Evolutionary conservation across 2,797 vertebrate species (phyloP).

Genomic region (Anguilla anguilla): DNA sequence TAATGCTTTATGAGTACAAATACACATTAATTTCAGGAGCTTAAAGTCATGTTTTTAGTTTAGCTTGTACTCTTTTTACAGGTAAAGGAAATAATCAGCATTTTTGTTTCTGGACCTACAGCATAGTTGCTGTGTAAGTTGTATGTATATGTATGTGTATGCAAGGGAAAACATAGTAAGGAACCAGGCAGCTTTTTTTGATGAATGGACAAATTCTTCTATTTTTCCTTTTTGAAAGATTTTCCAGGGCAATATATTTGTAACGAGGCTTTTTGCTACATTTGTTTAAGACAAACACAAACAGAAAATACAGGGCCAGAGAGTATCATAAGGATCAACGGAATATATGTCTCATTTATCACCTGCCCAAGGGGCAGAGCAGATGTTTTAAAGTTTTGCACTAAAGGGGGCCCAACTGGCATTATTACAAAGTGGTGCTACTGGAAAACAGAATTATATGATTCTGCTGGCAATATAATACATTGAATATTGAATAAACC

Average conservation of each 20-base stretch:
- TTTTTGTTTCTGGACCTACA: too few species aligned
- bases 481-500: background rate
- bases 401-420: constrained; percentile 10
- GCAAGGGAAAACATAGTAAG: background rate
- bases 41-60: too few species aligned
- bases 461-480: background rate
- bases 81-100: too few species aligned
- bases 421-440: constrained; percentile 17
- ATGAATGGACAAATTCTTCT: background rate
- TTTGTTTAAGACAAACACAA: background rate
- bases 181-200: background rate
- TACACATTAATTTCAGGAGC: too few species aligned
- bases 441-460: constrained; percentile 5
- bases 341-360: background rate
- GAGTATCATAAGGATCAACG: background rate
- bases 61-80: too few species aligned
- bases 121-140: too few species aligned
- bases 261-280: background rate
- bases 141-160: background rate
- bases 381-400: constrained; percentile 14
- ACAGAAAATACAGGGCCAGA: background rate
- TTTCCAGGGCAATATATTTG: background rate
- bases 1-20: background rate
- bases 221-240: constrained; percentile 1
- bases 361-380: background rate